These are phyloP conservation scores for Synanthedon andrenaeformis DNA, from an alignment of 2,888 invertebrate species.

Conservation along the genomic window DNA sequence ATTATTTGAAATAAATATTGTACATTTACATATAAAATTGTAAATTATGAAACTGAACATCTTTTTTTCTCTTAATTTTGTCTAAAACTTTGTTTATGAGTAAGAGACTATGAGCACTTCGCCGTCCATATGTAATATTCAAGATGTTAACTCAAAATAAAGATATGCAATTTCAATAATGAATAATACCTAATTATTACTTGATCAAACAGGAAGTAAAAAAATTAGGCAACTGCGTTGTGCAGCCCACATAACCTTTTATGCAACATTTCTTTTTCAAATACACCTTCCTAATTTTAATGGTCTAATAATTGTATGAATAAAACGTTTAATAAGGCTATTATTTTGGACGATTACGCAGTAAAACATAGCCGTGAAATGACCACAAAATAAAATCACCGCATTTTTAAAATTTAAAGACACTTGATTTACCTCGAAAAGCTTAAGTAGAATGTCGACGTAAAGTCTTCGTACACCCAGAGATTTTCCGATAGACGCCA, in stretches of 20 bases:
- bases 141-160: too few relatives aligned
- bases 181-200: too few relatives aligned
- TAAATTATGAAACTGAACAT: too few relatives aligned
- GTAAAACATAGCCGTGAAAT: neutral
- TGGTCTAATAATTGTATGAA: neutral
- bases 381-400: neutral
- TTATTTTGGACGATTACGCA: neutral
- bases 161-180: too few relatives aligned
- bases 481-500: slow-evolving; percentile 93
- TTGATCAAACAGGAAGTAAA: neutral
- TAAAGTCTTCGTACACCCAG: slow-evolving; percentile 89
- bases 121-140: too few relatives aligned
- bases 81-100: too few relatives aligned
- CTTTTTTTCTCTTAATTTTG: too few relatives aligned
- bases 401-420: neutral
- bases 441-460: slow-evolving; percentile 85
- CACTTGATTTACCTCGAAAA: slow-evolving; percentile 86
- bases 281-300: neutral
- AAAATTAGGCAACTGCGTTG: neutral
- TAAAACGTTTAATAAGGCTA: neutral
- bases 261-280: neutral
- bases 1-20: too few relatives aligned
- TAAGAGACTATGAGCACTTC: too few relatives aligned
- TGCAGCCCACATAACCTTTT: neutral
- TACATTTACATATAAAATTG: too few relatives aligned